phyloP scores from a whole-genome alignment of 2,888 invertebrate species.

The Portevinia maculata region DNA sequence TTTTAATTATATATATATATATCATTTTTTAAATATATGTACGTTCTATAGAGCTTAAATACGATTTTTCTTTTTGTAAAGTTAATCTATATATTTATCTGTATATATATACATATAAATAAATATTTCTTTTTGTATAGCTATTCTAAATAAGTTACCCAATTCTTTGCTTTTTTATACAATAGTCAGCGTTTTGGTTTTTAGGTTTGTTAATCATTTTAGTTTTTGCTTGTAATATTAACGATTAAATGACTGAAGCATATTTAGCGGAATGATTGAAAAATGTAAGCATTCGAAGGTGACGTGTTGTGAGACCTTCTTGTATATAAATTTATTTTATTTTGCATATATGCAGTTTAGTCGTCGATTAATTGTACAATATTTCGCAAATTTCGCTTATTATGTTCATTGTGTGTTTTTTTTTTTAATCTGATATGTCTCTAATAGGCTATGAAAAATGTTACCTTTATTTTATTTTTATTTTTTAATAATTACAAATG shows the following conservation, averaged over 20 bases:
- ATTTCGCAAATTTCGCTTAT: conserved; percentile 50
- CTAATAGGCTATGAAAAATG: conserved; percentile 81
- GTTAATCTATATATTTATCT: conserved; percentile 58
- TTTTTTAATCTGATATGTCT: conserved; percentile 80
- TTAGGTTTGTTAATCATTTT: conserved; percentile 23
- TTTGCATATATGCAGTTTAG: conserved; percentile 46
- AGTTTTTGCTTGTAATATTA: conserved; percentile 38
- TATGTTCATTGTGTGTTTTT: conserved; percentile 60
- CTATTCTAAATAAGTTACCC: conserved; percentile 68
- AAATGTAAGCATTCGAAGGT: conserved; percentile 61
- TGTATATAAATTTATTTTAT: conserved; percentile 52
- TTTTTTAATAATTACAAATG: conserved; percentile 51
- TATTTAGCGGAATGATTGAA: conserved; percentile 69
- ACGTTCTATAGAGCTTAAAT: conserved; percentile 67
- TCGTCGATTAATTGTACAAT: conserved; percentile 63
- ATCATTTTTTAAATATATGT: conserved; percentile 53
- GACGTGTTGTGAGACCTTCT: conserved; percentile 33
- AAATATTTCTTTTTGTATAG: conserved; percentile 62
- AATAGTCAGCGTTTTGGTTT: conserved; percentile 59
- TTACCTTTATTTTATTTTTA: conserved; percentile 56
- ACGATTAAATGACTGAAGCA: conserved; percentile 71
- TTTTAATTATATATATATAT: conserved; percentile 24
- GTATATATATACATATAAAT: conserved; percentile 65
- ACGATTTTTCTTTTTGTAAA: conserved; percentile 58
- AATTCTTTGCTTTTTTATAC: conserved; percentile 63